Conservation (phyloP, 2,888 invertebrate species). For the Macroteleia sp. region DNA sequence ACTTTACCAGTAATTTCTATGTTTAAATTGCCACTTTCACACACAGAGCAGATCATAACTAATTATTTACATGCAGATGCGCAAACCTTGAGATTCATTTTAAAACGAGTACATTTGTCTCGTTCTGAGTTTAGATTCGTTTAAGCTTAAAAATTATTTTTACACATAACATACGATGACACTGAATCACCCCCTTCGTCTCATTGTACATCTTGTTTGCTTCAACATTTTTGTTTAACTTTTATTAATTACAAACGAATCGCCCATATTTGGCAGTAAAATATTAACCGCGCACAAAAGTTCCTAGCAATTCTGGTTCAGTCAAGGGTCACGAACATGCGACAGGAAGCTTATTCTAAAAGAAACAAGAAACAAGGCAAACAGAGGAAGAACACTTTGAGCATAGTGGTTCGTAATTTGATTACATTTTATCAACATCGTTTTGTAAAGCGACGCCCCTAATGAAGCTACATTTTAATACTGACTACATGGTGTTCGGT, state of each 20-base stretch:
- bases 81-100: constrained; percentile 26
- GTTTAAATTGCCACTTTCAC: constrained; percentile 23
- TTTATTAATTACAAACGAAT: constrained; percentile 37
- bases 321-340: constrained; percentile 22
- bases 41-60: constrained; percentile 43
- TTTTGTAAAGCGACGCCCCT: constrained; percentile 14
- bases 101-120: constrained; percentile 40
- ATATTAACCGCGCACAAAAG: constrained; percentile 26
- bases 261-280: constrained; percentile 44
- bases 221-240: constrained; percentile 12
- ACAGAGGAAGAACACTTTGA: constrained; percentile 31
- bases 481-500: constrained; percentile 48
- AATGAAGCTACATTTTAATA: constrained; percentile 48
- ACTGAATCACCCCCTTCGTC: constrained; percentile 7
- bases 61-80: constrained; percentile 48
- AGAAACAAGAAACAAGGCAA: neutral
- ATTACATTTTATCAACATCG: constrained; percentile 21
- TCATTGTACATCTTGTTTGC: neutral
- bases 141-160: constrained; percentile 40
- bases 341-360: constrained; percentile 12
- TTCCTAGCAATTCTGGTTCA: constrained; percentile 43
- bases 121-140: constrained; percentile 14
- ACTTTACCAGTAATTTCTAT: constrained; percentile 3
- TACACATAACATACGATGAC: constrained; percentile 31
- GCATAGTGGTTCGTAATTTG: constrained; percentile 33